A percentile compares a stretch with the other conserved stretches of the same genome.
phyloP scores from a whole-genome alignment of 2,113 vertebrate genomes.

The Chelonoidis abingdonii region DNA sequence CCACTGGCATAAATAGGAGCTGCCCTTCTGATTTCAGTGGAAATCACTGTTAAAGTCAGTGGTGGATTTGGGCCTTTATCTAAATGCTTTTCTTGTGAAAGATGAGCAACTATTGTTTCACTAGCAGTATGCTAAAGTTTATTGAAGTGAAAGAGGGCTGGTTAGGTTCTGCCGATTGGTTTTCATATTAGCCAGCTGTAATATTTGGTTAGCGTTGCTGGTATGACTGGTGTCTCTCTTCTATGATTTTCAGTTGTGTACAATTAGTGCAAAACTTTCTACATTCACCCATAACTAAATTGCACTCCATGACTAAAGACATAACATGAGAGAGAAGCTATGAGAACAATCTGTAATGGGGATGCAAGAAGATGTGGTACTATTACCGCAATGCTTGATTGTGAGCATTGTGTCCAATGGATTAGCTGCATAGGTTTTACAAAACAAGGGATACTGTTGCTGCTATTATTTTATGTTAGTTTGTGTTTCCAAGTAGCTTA shows the following conservation, averaged over 20 bases:
- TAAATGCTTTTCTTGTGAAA: conserved; percentile 30
- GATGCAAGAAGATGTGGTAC: too few species aligned
- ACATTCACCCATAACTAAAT: too few species aligned
- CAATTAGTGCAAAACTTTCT: neutral
- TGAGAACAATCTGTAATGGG: too few species aligned
- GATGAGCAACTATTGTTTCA: neutral
- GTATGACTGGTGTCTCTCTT: neutral
- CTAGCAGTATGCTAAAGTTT: conserved; percentile 4
- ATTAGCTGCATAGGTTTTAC: neutral
- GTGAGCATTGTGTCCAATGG: neutral
- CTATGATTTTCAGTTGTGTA: neutral
- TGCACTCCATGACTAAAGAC: neutral
- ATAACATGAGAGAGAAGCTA: too few species aligned
- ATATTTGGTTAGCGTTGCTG: neutral
- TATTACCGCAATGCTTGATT: neutral
- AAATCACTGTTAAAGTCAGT: conserved; percentile 39
- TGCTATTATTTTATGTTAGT: neutral
- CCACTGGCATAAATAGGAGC: conserved; percentile 30
- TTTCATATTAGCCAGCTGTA: neutral
- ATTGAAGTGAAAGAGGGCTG: neutral
- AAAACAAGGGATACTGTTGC: neutral
- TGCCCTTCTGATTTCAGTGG: conserved; percentile 40
- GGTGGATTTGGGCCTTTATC: conserved; percentile 44
- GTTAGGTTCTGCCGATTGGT: neutral
- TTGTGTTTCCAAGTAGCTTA: neutral